A percentile compares a stretch with the other conserved stretches of the same genome.
Conservation (phyloP, 2,113 vertebrate species). For the Ondatra zibethicus region DNA sequence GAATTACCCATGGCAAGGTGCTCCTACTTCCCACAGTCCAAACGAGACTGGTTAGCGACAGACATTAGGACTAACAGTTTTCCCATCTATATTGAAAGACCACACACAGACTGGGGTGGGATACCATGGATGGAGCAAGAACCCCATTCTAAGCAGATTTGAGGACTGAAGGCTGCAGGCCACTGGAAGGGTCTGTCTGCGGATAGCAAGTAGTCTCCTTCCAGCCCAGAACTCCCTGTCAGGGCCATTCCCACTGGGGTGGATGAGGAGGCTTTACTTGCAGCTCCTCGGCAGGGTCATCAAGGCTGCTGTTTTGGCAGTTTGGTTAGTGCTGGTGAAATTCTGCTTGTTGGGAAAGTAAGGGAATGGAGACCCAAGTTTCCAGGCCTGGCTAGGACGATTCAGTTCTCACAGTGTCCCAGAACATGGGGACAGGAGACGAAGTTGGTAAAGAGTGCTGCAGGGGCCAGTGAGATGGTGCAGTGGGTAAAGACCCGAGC, state of each 20-base stretch:
- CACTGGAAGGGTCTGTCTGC: background rate
- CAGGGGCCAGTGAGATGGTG: background rate
- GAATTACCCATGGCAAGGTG: background rate
- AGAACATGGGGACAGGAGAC: background rate
- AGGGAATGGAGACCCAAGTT: background rate
- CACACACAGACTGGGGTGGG: background rate
- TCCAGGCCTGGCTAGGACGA: no score
- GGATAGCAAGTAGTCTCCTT: accelerated
- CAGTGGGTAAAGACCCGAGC: background rate
- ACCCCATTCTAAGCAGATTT: background rate
- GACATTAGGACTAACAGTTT: background rate
- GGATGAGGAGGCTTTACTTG: background rate
- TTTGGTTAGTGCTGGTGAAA: background rate
- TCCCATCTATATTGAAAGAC: background rate
- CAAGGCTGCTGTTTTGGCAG: background rate
- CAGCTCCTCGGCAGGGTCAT: no score
- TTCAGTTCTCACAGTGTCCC: no score
- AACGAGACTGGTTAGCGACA: no score
- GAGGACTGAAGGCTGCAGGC: background rate
- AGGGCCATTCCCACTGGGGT: background rate
- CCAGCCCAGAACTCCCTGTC: background rate
- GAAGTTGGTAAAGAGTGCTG: background rate
- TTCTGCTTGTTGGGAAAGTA: background rate
- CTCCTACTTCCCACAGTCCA: no score
- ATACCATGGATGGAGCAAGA: background rate